Base-by-base conservation (phyloP, 2,797 vertebrate species). In the Nannoperca obscura region DNA sequence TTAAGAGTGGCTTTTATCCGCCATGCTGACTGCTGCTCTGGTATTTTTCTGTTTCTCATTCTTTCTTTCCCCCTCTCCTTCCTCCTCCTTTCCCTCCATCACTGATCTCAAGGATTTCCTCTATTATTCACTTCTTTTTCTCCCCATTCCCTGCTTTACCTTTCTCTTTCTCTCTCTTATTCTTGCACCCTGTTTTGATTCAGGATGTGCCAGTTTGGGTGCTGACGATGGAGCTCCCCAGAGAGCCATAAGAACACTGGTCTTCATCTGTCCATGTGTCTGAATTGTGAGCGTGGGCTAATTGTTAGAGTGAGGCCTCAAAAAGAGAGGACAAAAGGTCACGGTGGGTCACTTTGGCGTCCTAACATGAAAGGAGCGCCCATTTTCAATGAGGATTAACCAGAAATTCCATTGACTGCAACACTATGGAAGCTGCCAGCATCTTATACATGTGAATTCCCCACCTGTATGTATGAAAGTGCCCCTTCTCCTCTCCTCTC, bases 311-410 rank as follows among this genome's bases (percentile, higher is more conserved):
- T 87, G 85, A 86, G 82, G 91, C 85, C 91, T 94, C 93, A 95
- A 95, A 93, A 91, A 88, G 90, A 90, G 91, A 91, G 93, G 91
- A 95, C 94, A 95, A 95, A 95, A 93, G 94, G 93, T 96, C 94
- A 95, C 69, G 49, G 86, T 86, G 90, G 95, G 94, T 95, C 94
- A 94, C 91, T 94, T 93, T 94, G 92, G 92, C 92, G 78, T 90
- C 83, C 89, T 90, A 87, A 94, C 92, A 94, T 95, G 91, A 95
- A 95, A 95, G 92, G 91, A 89, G 91, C 86, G 93, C 90, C 92
- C 87, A 91, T 91, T 95, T 95, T 95, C 95, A 95, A 94, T 94
- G 91, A 95, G 94, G 94, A 95, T 95, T 94, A 94, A 93, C 86
- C 88, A 91, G 94, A 95, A 93, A 92, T 92, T 93, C 89, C 91